phyloP scores from a whole-genome alignment of 2,797 vertebrate genomes.

The Telmatherina bonti region DNA sequence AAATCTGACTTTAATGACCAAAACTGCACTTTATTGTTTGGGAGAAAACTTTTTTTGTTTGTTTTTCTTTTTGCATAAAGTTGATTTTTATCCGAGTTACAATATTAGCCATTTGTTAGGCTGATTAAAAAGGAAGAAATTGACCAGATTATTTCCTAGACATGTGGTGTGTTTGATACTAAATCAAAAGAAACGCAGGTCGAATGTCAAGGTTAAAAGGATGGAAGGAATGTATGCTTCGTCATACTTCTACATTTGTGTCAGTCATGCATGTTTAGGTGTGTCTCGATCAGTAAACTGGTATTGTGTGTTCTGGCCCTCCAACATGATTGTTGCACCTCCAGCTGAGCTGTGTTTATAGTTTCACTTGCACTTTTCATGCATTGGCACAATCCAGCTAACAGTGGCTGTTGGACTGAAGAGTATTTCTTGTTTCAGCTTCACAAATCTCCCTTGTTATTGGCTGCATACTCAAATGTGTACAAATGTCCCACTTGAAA shows the following conservation, averaged over 20 bases:
- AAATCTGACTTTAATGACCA: no score
- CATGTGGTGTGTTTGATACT: neutral
- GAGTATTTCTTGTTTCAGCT: neutral
- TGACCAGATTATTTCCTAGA: neutral
- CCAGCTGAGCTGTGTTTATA: neutral
- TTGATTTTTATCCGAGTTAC: no score
- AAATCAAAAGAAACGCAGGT: neutral
- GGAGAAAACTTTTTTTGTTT: no score
- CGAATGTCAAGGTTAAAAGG: neutral
- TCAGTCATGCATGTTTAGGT: neutral
- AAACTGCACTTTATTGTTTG: no score
- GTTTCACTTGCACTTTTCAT: neutral
- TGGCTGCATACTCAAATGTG: conserved; percentile 6
- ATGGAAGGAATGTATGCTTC: conserved; percentile 3
- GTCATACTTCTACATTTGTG: neutral
- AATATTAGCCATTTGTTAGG: neutral
- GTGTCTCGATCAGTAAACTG: neutral
- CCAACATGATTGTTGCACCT: neutral
- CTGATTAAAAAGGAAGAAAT: neutral
- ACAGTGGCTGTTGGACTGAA: neutral
- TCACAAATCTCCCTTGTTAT: conserved; percentile 3
- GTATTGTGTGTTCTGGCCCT: neutral
- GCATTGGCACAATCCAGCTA: neutral
- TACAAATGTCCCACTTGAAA: conserved; percentile 50
- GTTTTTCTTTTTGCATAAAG: no score